Evolutionary conservation across 1,140 invertebrate species (phyloP).

Genomic region (Helicoverpa armigera): DNA sequence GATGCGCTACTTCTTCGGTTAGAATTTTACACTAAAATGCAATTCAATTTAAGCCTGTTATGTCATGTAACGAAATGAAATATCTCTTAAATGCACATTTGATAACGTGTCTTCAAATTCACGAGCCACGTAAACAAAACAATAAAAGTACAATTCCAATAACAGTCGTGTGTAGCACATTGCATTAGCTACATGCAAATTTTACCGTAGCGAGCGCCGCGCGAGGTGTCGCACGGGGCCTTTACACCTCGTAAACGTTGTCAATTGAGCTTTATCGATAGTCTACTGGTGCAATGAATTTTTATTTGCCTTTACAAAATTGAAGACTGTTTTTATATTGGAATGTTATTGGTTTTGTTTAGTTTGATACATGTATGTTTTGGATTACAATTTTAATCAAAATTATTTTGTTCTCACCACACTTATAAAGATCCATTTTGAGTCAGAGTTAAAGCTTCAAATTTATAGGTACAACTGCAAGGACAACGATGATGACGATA

Average conservation of each 20-base stretch:
- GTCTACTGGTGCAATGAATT: slow-evolving; percentile 42
- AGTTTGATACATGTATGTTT: background rate
- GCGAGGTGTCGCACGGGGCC: slow-evolving; percentile 13
- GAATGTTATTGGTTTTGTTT: slow-evolving; percentile 25
- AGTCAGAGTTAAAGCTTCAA: no score
- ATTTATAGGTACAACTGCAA: slow-evolving; percentile 45
- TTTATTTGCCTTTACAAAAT: slow-evolving; percentile 37
- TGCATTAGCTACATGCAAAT: background rate
- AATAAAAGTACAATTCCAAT: background rate
- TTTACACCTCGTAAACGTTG: slow-evolving; percentile 47
- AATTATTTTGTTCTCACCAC: no score
- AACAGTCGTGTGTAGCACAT: background rate
- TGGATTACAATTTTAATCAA: no score
- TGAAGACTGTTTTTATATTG: background rate
- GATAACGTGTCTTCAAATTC: background rate
- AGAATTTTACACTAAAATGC: no score
- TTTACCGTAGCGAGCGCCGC: background rate
- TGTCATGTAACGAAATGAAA: no score
- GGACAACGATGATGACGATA: slow-evolving; percentile 33
- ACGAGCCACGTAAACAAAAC: background rate
- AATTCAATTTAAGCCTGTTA: no score
- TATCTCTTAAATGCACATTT: no score
- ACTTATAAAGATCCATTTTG: no score
- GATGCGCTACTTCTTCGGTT: no score
- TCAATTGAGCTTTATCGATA: slow-evolving; percentile 42